Evolutionary conservation across 2,888 invertebrate genomes (phyloP).

Genomic region (Protophormia terraenovae): DNA sequence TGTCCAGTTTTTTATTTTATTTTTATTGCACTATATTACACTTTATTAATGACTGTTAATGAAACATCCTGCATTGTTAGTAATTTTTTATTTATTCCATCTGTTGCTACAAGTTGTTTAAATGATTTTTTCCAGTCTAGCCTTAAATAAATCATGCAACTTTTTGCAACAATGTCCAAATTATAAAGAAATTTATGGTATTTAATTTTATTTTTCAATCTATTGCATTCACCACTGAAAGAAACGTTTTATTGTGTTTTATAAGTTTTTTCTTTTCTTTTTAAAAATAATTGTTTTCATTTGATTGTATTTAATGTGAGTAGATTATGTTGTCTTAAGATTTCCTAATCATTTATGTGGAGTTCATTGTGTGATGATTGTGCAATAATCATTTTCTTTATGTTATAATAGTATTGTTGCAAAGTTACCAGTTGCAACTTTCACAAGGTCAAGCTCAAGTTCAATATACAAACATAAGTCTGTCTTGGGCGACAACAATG

Average conservation of each 20-base stretch:
- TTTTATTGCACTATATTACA: background rate
- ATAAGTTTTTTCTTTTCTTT: background rate
- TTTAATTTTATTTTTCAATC: background rate
- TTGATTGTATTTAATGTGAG: slow-evolving; percentile 2
- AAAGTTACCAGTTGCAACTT: slow-evolving; percentile 50
- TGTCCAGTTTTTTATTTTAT: background rate
- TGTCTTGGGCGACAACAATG: slow-evolving; percentile 45
- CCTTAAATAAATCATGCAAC: slow-evolving; percentile 19
- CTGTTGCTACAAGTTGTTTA: background rate
- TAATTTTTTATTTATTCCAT: background rate
- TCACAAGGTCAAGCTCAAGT: slow-evolving; percentile 79
- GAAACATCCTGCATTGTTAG: slow-evolving; percentile 25
- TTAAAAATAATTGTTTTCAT: background rate
- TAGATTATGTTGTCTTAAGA: slow-evolving; percentile 25
- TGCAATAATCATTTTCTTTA: slow-evolving; percentile 15
- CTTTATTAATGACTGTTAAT: slow-evolving; percentile 29
- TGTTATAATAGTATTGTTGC: background rate
- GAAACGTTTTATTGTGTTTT: background rate
- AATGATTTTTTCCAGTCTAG: background rate
- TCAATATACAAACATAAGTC: slow-evolving; percentile 70
- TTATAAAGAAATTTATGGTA: slow-evolving; percentile 9
- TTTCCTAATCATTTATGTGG: slow-evolving; percentile 35
- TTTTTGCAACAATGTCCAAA: background rate
- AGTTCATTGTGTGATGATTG: slow-evolving; percentile 43
- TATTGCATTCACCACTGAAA: background rate